These are phyloP conservation scores for Drosophila funebris DNA, from an alignment of 1,140 invertebrate genomes.

Conservation along the genomic window DNA sequence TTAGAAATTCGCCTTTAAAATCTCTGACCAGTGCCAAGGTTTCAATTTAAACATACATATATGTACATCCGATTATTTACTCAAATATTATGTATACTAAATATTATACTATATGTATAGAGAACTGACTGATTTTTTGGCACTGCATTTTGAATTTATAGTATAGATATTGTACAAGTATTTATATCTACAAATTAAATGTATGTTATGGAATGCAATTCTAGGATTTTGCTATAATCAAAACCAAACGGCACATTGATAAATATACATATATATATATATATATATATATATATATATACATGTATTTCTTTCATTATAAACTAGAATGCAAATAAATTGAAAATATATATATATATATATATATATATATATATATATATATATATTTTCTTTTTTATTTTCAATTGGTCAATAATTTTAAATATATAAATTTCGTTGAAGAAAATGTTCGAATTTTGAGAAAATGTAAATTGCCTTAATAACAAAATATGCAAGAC, in stretches of 20 bases:
- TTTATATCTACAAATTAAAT: constrained; percentile 21
- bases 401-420: constrained; percentile 6
- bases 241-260: constrained; percentile 3
- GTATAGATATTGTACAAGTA: constrained; percentile 9
- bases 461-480: constrained; percentile 12
- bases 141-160: constrained; percentile 15
- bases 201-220: constrained; percentile 29
- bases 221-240: constrained; percentile 5
- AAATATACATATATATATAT: background rate
- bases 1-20: constrained; percentile 11
- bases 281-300: background rate
- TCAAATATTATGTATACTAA: constrained; percentile 9
- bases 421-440: constrained; percentile 13
- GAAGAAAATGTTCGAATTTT: constrained; percentile 3
- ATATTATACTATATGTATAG: background rate
- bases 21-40: constrained; percentile 43
- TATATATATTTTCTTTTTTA: background rate
- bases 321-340: constrained; percentile 16
- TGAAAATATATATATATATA: constrained; percentile 6
- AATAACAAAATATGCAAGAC: constrained; percentile 29
- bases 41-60: constrained; percentile 19
- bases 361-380: too few species aligned
- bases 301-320: background rate
- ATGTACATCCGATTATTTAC: constrained; percentile 7
- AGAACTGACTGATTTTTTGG: constrained; percentile 14